A percentile compares a stretch with the other conserved stretches of the same genome.
phyloP scores from a whole-genome alignment of 2,113 vertebrate genomes.

The Lophura nycthemera region DNA sequence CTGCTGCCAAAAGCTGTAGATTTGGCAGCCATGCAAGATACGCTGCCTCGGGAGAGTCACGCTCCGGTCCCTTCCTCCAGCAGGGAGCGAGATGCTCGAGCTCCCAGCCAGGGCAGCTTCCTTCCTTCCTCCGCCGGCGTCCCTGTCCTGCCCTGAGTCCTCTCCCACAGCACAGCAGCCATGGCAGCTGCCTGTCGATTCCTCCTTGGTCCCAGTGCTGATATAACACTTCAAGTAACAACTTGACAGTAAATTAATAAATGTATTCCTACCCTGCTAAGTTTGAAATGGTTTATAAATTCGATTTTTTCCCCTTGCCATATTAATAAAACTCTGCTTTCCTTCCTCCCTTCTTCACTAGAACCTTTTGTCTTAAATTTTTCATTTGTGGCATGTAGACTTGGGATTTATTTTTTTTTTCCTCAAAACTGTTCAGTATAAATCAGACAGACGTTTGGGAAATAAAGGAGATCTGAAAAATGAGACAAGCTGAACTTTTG shows the following conservation, averaged over 20 bases:
- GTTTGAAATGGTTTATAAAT: conserved; percentile 18
- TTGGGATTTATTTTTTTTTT: background rate
- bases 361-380: conserved; percentile 1
- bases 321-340: background rate
- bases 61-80: conserved; percentile 24
- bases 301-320: background rate
- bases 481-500: background rate
- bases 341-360: background rate
- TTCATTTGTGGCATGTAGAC: background rate
- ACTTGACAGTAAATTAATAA: conserved; percentile 17
- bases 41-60: background rate
- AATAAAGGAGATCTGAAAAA: conserved; percentile 49
- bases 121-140: background rate
- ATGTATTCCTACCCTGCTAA: background rate
- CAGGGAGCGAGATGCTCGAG: background rate
- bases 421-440: background rate
- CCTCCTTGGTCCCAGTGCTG: background rate
- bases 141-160: fast-evolving
- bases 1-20: conserved; percentile 54
- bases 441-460: conserved; percentile 39
- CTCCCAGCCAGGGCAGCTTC: conserved; percentile 46
- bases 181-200: background rate
- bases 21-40: conserved; percentile 38
- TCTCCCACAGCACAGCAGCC: background rate
- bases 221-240: background rate